These are phyloP conservation scores for human (Homo sapiens) DNA, from an alignment of 2,113 vertebrate species.

Conservation along the genomic window DNA sequence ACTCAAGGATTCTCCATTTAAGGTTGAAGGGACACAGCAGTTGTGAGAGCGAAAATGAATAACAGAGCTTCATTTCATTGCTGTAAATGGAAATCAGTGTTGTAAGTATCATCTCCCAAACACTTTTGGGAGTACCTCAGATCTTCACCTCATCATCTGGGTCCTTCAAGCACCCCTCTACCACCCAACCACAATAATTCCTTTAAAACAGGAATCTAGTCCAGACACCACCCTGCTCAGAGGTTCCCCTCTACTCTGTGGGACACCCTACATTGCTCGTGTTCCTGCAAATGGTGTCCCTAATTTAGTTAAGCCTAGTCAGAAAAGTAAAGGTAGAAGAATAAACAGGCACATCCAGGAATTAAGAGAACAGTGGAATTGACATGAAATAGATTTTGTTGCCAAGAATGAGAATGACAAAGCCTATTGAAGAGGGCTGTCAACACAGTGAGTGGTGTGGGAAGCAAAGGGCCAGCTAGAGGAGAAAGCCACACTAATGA, in stretches of 20 bases:
- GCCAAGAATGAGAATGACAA: background rate
- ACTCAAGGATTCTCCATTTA: background rate
- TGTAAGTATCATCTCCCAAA: no score
- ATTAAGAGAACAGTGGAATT: background rate
- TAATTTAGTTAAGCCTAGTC: background rate
- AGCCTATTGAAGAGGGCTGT: background rate
- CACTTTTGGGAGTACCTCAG: background rate
- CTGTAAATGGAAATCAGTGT: background rate
- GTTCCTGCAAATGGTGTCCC: background rate
- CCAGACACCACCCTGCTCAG: background rate
- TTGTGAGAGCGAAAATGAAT: background rate
- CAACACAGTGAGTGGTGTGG: background rate
- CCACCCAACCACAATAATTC: accelerated
- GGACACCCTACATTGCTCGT: no score
- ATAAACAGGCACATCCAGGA: background rate
- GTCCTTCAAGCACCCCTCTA: background rate
- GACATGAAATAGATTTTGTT: no score
- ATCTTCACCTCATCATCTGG: background rate
- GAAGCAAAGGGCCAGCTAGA: background rate
- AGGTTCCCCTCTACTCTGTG: accelerated
- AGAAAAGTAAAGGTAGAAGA: background rate
- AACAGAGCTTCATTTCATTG: accelerated
- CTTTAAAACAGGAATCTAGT: accelerated
- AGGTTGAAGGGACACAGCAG: background rate
- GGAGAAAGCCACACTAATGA: no score